phyloP scores from a whole-genome alignment of 1,140 invertebrate genomes.

The Oedothorax gibbosus region DNA sequence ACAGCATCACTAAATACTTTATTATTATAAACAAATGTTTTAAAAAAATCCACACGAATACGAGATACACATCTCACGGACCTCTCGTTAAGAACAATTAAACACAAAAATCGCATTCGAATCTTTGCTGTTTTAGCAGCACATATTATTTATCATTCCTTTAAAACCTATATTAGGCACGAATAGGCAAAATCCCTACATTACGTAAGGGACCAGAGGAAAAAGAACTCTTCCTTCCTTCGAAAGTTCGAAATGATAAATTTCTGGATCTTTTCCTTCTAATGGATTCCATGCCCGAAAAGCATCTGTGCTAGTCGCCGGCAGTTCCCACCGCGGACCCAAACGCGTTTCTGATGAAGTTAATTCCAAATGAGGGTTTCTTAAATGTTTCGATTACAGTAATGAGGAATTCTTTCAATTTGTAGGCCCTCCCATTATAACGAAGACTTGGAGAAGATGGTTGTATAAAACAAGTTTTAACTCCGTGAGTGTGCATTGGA shows the following conservation, averaged over 20 bases:
- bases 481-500: too few species aligned
- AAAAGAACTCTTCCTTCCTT: conserved; percentile 49
- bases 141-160: too few species aligned
- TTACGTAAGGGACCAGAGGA: not conserved
- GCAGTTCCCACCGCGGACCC: conserved; percentile 45
- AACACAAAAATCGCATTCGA: too few species aligned
- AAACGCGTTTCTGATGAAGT: conserved; percentile 60
- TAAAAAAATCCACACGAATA: too few species aligned
- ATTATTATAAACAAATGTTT: too few species aligned
- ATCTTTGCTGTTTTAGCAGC: too few species aligned
- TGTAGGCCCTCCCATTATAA: conserved; percentile 38
- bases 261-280: conserved; percentile 37
- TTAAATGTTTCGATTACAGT: conserved; percentile 59
- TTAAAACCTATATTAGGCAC: too few species aligned
- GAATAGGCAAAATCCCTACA: too few species aligned
- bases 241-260: conserved; percentile 55
- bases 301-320: conserved; percentile 46
- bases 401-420: conserved; percentile 61
- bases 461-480: too few species aligned
- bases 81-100: too few species aligned
- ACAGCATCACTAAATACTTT: too few species aligned
- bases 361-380: conserved; percentile 50
- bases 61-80: too few species aligned
- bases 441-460: not conserved
- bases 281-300: not conserved